Conservation (phyloP, 1,140 invertebrate genomes). For the Sitobion miscanthi region DNA sequence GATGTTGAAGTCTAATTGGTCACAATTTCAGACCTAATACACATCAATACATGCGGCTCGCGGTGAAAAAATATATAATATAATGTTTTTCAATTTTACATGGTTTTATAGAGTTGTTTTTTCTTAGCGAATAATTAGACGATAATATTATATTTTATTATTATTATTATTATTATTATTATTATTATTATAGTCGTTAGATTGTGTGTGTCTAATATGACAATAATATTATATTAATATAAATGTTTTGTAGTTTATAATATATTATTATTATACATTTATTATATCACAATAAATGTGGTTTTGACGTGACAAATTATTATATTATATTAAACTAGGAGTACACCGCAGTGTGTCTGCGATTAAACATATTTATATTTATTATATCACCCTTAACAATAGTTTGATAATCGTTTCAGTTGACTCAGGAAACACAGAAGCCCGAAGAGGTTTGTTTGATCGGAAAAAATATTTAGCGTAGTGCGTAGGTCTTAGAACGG, state of each 20-base stretch:
- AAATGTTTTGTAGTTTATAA: background rate
- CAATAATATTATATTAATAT: background rate
- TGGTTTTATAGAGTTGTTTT: background rate
- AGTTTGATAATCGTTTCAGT: slow-evolving; percentile 54
- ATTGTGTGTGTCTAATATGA: background rate
- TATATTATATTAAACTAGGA: background rate
- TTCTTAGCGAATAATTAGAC: slow-evolving; percentile 11
- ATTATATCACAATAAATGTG: background rate
- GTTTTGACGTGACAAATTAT: background rate
- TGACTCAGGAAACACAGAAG: slow-evolving; percentile 53
- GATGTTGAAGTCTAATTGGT: background rate
- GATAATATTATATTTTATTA: too few species aligned
- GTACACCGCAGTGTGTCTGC: background rate
- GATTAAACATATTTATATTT: background rate
- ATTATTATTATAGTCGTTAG: background rate
- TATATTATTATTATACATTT: background rate
- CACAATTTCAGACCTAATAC: background rate
- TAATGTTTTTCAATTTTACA: background rate
- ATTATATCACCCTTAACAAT: slow-evolving; percentile 23
- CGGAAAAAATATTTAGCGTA: slow-evolving; percentile 45
- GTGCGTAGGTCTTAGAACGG: slow-evolving; percentile 26
- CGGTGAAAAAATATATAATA: background rate
- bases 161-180: background rate
- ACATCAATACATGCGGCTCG: background rate
- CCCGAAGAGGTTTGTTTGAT: slow-evolving; percentile 55